These are phyloP conservation scores for Lithosia quadra DNA, from an alignment of 2,888 invertebrate species.

Conservation along the genomic window DNA sequence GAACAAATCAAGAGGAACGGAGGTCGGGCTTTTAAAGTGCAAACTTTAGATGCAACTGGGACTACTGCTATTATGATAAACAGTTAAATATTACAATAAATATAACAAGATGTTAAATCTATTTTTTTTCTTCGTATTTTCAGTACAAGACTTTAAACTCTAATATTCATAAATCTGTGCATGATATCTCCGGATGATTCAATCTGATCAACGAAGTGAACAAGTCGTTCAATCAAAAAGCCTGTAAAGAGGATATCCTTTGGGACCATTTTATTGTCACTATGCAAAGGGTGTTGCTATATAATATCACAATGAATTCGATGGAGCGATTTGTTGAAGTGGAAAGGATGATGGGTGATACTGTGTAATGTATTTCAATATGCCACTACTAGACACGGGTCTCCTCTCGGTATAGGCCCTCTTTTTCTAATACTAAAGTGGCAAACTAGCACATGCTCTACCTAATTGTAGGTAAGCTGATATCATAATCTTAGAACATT, in stretches of 20 bases:
- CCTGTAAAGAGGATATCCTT: conserved; percentile 76
- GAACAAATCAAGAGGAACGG: not conserved
- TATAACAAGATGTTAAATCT: no score
- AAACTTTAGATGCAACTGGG: not conserved
- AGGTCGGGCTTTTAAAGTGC: no score
- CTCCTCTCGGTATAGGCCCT: no score
- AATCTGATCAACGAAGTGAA: conserved; percentile 63
- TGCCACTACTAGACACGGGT: no score
- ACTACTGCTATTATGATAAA: not conserved
- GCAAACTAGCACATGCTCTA: no score
- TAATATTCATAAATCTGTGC: conserved; percentile 17
- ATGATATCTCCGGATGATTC: conserved; percentile 50
- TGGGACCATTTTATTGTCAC: conserved; percentile 31
- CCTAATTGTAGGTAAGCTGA: no score
- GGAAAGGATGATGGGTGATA: no score
- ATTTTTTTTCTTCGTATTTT: no score
- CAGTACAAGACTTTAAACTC: not conserved
- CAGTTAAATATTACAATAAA: no score
- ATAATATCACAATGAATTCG: not conserved
- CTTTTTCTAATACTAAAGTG: no score
- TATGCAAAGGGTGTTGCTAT: conserved; percentile 6
- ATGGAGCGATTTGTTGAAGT: not conserved
- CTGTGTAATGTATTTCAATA: no score
- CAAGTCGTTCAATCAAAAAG: conserved; percentile 68
- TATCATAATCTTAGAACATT: no score